These are phyloP conservation scores for Pseudomyrmex flavicornis DNA, from an alignment of 1,140 invertebrate species.

Conservation along the genomic window DNA sequence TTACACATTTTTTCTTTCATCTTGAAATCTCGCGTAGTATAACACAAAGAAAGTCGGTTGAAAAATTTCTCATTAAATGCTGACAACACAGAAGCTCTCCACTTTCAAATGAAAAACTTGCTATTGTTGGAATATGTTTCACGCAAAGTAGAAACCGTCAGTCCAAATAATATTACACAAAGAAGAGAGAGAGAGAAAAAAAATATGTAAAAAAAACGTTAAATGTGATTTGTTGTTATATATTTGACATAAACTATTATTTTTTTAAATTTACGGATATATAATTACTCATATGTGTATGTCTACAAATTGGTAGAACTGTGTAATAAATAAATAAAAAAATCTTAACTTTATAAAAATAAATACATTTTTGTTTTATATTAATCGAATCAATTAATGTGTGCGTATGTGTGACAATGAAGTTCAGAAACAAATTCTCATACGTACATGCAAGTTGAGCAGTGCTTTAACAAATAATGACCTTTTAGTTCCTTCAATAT, in stretches of 20 bases:
- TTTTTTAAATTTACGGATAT: not conserved
- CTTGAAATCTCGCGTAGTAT: not conserved
- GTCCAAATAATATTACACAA: conserved; percentile 33
- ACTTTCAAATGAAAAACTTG: not conserved
- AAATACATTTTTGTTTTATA: not conserved
- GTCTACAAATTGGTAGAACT: too few relatives aligned
- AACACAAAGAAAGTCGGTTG: not conserved
- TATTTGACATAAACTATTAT: conserved; percentile 10
- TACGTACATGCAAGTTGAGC: too few relatives aligned
- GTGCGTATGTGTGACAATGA: too few relatives aligned
- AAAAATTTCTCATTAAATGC: conserved; percentile 35
- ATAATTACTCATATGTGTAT: not conserved
- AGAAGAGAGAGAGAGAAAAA: not conserved
- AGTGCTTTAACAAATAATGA: too few relatives aligned
- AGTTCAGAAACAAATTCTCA: too few relatives aligned
- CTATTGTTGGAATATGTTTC: conserved; percentile 13
- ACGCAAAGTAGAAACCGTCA: conserved; percentile 32
- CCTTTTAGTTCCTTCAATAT: too few relatives aligned
- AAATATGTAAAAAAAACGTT: conserved; percentile 15
- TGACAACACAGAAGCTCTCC: conserved; percentile 2
- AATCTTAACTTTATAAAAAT: not conserved
- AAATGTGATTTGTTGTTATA: conserved; percentile 4
- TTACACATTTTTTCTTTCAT: not conserved
- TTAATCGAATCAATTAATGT: too few relatives aligned
- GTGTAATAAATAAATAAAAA: too few relatives aligned